Percentiles rank a stretch among this genome's conserved stretches.
Conservation (phyloP, 37 sponge, comb jelly and placozoan genomes). For the Chondrosia reniformis region DNA sequence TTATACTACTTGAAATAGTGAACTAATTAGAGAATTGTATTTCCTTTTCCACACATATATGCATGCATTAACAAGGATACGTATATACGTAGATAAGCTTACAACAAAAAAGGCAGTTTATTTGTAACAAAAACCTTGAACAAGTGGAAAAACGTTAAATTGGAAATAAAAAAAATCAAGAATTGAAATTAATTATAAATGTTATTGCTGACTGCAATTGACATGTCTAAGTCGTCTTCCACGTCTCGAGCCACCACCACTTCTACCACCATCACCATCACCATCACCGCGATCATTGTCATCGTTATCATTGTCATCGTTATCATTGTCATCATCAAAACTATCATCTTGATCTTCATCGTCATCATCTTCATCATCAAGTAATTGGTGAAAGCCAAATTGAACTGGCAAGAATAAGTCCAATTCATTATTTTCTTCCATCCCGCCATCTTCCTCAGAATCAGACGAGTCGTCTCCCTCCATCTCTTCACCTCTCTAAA, state of each 20-base stretch:
- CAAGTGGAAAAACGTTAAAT: too few relatives aligned
- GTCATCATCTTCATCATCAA: conserved; percentile 9
- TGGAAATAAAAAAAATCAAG: background rate
- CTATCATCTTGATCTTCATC: conserved; percentile 28
- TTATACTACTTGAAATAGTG: background rate
- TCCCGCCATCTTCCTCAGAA: background rate
- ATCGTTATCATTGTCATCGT: conserved; percentile 20
- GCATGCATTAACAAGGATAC: too few relatives aligned
- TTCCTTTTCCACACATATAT: too few relatives aligned
- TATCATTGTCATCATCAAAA: conserved; percentile 6
- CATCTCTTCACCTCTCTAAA: too few relatives aligned
- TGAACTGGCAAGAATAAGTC: background rate
- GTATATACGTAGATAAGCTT: too few relatives aligned
- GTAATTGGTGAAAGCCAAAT: background rate
- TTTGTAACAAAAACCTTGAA: too few relatives aligned
- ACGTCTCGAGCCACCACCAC: background rate
- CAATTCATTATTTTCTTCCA: background rate
- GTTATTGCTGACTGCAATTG: background rate
- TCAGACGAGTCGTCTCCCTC: background rate
- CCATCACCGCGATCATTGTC: background rate
- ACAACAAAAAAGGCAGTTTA: too few relatives aligned
- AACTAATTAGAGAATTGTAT: background rate
- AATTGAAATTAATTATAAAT: background rate
- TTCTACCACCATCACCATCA: background rate
- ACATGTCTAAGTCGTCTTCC: background rate